A percentile compares a stretch with the other conserved stretches of the same genome.
Evolutionary conservation across 2,113 vertebrate species (phyloP).

Genomic region (Thryonomys swinderianus): DNA sequence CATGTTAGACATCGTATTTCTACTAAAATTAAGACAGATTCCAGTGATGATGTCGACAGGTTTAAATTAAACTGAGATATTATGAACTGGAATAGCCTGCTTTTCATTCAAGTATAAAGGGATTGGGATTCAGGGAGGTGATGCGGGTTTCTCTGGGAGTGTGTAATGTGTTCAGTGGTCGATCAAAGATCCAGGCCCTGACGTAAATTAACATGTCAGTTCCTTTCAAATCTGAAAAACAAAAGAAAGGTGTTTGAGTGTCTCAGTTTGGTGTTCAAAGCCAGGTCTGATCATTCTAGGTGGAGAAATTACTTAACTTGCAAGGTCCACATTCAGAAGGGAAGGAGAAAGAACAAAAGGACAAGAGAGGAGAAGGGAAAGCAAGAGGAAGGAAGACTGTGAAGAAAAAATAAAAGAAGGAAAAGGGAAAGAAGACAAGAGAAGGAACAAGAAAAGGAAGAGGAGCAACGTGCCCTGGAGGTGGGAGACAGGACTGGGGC

Average conservation of each 20-base stretch:
- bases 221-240: conserved; percentile 24
- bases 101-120: not conserved
- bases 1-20: not conserved
- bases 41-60: not conserved
- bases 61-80: conserved; percentile 23
- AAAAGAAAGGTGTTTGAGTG: not conserved
- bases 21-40: conserved; percentile 31
- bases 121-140: not conserved
- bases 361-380: not conserved
- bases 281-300: not conserved
- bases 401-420: not conserved
- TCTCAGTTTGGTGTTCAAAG: conserved; percentile 15
- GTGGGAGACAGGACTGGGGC: accelerated
- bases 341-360: not conserved
- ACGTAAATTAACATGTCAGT: not conserved
- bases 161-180: not conserved
- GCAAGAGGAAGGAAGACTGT: not conserved
- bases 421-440: not conserved
- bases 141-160: not conserved
- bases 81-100: not conserved
- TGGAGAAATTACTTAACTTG: not conserved
- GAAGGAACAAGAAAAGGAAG: too few species aligned
- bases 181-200: not conserved
- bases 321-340: not conserved
- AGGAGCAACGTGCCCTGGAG: not conserved